Conservation (phyloP, 2,888 invertebrate genomes). For the Tryphoninae sp. region DNA sequence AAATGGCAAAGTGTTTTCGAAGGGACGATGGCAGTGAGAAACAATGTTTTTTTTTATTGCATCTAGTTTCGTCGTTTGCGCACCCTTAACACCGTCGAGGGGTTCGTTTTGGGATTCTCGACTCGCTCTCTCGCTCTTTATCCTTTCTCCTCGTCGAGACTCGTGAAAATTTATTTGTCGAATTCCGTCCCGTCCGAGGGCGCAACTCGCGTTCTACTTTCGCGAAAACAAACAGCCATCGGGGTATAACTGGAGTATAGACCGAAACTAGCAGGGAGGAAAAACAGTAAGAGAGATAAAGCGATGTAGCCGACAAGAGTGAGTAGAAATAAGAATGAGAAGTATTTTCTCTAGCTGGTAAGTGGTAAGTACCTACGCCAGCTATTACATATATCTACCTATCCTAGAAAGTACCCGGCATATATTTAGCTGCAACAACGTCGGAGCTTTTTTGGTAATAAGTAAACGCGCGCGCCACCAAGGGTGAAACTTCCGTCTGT, state of each 20-base stretch:
- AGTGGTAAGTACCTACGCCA: conserved; percentile 37
- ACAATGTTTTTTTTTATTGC: conserved; percentile 46
- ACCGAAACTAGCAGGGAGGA: background rate
- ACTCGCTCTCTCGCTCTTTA: conserved; percentile 14
- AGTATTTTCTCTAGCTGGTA: conserved; percentile 50
- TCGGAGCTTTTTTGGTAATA: conserved; percentile 19
- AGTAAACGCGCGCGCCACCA: background rate
- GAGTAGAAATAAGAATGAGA: conserved; percentile 13
- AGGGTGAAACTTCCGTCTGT: conserved; percentile 17
- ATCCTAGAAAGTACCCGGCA: background rate
- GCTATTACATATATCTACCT: conserved; percentile 5
- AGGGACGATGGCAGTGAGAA: conserved; percentile 14
- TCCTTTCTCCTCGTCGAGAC: conserved; percentile 19
- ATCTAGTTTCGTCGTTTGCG: conserved; percentile 2
- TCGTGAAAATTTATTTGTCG: conserved; percentile 49
- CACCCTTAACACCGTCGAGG: conserved; percentile 33
- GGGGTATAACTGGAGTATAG: conserved; percentile 2
- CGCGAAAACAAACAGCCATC: conserved; percentile 52
- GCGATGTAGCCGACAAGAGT: conserved; percentile 10
- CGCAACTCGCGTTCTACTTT: conserved; percentile 12
- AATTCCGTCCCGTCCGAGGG: conserved; percentile 14
- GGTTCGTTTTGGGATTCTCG: conserved; percentile 10
- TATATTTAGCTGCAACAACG: background rate
- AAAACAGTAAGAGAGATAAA: background rate
- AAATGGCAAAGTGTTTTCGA: conserved; percentile 54